phyloP scores from a whole-genome alignment of 2,797 vertebrate species.

The Dipus sagitta region DNA sequence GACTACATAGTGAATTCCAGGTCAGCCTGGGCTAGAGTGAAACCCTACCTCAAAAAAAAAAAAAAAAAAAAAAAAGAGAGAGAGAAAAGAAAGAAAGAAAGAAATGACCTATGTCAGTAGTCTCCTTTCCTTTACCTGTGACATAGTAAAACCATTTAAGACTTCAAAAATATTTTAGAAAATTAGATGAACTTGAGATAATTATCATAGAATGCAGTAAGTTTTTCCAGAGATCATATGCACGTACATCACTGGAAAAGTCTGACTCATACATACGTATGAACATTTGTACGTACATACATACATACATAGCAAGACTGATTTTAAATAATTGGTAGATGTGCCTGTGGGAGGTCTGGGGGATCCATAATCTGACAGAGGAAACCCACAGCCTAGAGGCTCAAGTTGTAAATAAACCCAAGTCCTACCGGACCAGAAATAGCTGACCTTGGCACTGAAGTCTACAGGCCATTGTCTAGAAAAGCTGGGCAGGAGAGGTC shows the following conservation, averaged over 20 bases:
- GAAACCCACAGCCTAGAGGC: not conserved
- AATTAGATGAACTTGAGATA: constrained; percentile 13
- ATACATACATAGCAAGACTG: not conserved
- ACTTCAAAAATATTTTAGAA: not conserved
- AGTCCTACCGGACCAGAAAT: not conserved
- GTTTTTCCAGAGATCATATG: not conserved
- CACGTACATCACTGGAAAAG: not conserved
- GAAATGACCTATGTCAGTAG: not conserved
- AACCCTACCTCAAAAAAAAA: too few species aligned
- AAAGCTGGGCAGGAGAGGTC: not conserved
- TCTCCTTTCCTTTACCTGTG: not conserved
- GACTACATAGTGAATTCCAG: too few species aligned
- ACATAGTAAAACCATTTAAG: not conserved
- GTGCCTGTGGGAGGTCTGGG: not conserved
- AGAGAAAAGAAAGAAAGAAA: too few species aligned
- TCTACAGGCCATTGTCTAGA: not conserved
- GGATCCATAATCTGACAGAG: not conserved
- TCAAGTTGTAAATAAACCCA: not conserved
- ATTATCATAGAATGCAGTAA: not conserved
- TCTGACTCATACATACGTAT: not conserved
- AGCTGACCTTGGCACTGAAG: not conserved
- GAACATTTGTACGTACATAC: too few species aligned
- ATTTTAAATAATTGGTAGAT: constrained; percentile 7
- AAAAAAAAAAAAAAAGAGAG: too few species aligned
- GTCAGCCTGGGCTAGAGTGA: too few species aligned